Evolutionary conservation across 2,797 vertebrate species (phyloP).

Genomic region (Arnoldichthys spilopterus): DNA sequence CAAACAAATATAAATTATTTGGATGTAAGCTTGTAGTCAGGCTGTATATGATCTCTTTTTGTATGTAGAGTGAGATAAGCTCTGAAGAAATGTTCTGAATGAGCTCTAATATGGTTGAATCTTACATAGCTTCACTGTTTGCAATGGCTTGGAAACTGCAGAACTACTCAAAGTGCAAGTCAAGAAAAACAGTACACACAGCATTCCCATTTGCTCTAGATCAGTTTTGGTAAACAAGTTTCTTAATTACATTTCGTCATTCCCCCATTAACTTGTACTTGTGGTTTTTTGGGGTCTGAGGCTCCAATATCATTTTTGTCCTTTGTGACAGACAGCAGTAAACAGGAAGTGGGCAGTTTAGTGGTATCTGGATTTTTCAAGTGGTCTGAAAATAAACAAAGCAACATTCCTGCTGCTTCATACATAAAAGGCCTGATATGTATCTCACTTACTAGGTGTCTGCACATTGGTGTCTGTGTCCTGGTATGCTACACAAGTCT

Average conservation of each 20-base stretch:
- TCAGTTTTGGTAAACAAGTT: constrained; percentile 33
- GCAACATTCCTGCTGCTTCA: background rate
- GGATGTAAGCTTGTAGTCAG: background rate
- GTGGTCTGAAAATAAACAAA: constrained; percentile 20
- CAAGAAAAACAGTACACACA: background rate
- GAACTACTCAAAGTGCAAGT: background rate
- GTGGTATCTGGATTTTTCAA: constrained; percentile 9
- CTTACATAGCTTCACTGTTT: background rate
- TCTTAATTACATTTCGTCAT: constrained; percentile 25
- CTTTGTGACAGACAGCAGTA: constrained; percentile 29
- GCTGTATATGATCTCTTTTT: background rate
- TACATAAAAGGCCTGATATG: constrained; percentile 22
- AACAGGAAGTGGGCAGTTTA: constrained; percentile 43
- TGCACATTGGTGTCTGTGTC: constrained; percentile 92
- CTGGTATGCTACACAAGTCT: constrained; percentile 93
- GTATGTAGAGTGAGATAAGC: background rate
- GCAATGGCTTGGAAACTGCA: background rate
- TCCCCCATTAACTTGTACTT: constrained; percentile 36
- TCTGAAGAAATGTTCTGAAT: background rate
- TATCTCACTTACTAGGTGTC: constrained; percentile 78
- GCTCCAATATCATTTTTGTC: constrained; percentile 3
- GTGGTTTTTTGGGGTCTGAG: constrained; percentile 20
- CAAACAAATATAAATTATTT: no score
- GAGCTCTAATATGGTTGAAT: background rate
- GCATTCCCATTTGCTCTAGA: constrained; percentile 18